These are phyloP conservation scores for Leptopilina clavipes DNA, from an alignment of 1,140 invertebrate genomes.

Conservation along the genomic window DNA sequence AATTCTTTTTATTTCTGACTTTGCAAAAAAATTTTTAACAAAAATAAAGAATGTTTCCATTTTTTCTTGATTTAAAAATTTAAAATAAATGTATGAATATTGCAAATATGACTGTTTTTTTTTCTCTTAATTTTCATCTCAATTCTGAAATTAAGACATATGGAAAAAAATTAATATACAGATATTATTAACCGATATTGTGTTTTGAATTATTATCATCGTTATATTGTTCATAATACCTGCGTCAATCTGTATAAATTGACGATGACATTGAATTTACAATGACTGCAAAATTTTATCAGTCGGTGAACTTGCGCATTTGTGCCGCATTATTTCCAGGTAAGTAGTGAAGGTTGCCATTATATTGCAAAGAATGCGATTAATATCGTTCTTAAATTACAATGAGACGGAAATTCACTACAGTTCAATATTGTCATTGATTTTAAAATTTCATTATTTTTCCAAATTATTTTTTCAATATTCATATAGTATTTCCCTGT, in stretches of 20 bases:
- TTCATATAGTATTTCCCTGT: no score
- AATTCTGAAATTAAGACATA: slow-evolving; percentile 3
- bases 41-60: no score
- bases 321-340: slow-evolving; percentile 48
- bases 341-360: slow-evolving; percentile 45
- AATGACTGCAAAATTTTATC: slow-evolving; percentile 49
- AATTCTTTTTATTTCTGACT: slow-evolving; percentile 42
- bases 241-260: slow-evolving; percentile 41
- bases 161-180: slow-evolving; percentile 41
- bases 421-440: background rate
- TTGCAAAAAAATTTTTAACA: no score
- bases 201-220: background rate
- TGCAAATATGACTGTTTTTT: no score
- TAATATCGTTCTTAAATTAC: slow-evolving; percentile 42
- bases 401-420: slow-evolving; percentile 26
- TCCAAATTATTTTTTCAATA: background rate
- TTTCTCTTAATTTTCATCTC: no score
- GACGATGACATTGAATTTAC: slow-evolving; percentile 65
- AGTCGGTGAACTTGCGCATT: slow-evolving; percentile 57
- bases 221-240: slow-evolving; percentile 17
- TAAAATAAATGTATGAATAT: no score
- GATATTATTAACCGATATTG: slow-evolving; percentile 44
- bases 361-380: slow-evolving; percentile 38
- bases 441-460: background rate
- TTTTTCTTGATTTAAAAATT: no score